A percentile compares a stretch with the other conserved stretches of the same genome.
Evolutionary conservation across 2,888 invertebrate genomes (phyloP).

Genomic region (Caenorhabditis angaria): DNA sequence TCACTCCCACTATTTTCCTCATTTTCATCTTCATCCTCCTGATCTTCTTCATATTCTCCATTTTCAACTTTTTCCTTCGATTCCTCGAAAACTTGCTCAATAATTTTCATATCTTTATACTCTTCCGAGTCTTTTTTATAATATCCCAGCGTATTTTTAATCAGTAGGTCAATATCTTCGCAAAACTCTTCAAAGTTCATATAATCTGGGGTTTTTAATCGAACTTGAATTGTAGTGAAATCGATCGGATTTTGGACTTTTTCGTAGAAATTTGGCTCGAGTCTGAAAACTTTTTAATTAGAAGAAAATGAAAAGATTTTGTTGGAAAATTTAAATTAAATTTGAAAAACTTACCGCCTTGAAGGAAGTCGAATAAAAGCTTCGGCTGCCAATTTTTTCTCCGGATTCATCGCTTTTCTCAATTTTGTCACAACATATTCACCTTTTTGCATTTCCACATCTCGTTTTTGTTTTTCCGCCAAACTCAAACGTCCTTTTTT

Average conservation of each 20-base stretch:
- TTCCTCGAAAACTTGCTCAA: constrained; percentile 80
- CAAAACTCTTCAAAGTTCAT: constrained; percentile 90
- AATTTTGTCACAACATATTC: constrained; percentile 25
- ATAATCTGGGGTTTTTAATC: constrained; percentile 95
- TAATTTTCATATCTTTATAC: constrained; percentile 86
- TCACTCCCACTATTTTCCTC: constrained; percentile 20
- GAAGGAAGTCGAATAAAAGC: constrained; percentile 32
- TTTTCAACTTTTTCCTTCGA: constrained; percentile 35
- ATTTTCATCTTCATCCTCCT: constrained; percentile 18
- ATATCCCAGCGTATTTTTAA: constrained; percentile 93
- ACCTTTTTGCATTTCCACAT: constrained; percentile 26
- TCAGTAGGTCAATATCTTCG: constrained; percentile 87
- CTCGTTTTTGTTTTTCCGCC: constrained; percentile 35
- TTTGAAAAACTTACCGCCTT: constrained; percentile 13
- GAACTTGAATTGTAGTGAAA: constrained; percentile 91
- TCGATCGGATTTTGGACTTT: constrained; percentile 94
- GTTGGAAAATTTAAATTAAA: neutral
- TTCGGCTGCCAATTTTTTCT: constrained; percentile 12
- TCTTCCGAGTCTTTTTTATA: constrained; percentile 86
- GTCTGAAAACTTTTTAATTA: constrained; percentile 71
- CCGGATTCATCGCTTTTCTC: constrained; percentile 11
- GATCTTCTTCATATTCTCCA: constrained; percentile 34
- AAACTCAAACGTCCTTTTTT: constrained; percentile 15
- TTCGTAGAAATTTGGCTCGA: constrained; percentile 75
- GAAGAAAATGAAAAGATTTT: constrained; percentile 25